Conservation (phyloP, 2,797 vertebrate genomes). For the Pseudotriccus pelzelni region DNA sequence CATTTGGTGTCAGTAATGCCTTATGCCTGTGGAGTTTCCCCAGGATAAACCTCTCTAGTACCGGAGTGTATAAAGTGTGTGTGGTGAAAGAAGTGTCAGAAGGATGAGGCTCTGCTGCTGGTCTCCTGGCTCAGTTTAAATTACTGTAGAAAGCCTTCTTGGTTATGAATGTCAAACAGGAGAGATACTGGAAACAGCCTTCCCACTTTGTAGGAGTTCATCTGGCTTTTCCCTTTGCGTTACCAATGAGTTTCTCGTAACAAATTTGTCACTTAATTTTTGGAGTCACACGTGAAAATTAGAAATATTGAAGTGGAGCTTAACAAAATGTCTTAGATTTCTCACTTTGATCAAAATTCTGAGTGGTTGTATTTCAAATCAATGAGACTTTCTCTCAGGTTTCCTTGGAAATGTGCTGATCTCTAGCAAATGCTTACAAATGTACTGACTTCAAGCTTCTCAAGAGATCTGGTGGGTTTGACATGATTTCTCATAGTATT, state of each 20-base stretch:
- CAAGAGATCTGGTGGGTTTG: neutral
- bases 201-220: neutral
- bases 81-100: neutral
- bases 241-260: neutral
- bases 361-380: neutral
- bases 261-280: neutral
- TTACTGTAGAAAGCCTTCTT: neutral
- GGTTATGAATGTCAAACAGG: neutral
- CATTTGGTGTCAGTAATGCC: constrained; percentile 38
- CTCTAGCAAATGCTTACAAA: neutral
- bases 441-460: neutral
- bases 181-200: neutral
- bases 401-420: constrained; percentile 8
- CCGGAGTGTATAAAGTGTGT: no score
- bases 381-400: neutral
- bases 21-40: neutral
- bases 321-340: neutral
- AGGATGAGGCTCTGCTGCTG: neutral
- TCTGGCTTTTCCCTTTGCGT: neutral
- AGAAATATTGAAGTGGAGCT: neutral
- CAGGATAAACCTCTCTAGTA: neutral
- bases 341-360: constrained; percentile 9
- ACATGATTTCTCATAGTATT: neutral
- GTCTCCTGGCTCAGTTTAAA: neutral
- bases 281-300: neutral